Evolutionary conservation across 2,888 invertebrate genomes (phyloP), one percentile per base, ranked within the genome.

Genomic region (Lomographa bimaculata): DNA sequence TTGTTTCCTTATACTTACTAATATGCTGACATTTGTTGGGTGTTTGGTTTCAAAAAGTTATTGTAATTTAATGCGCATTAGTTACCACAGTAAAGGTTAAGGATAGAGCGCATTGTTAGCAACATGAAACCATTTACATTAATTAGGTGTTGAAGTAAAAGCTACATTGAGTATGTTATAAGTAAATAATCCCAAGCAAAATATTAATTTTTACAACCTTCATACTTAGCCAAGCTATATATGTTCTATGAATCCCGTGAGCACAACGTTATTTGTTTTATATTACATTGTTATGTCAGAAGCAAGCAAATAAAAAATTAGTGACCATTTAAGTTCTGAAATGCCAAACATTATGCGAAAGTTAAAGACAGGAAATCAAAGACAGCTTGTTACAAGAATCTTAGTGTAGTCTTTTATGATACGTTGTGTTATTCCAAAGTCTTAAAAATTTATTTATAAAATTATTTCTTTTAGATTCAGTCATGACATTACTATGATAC

Each of bases 291-390:
- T 41, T 68, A 57, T 54, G 57, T 69, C 53, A 71, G 54, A 60
- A 68, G 69, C 65, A 75, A 76, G 76, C 76, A 51, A 64, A 70
- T 41, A 44, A 47, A 35, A 38, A 43, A 50, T 48, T 52, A 50
- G 50, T 45, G 44, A 50, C 46, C 21, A 43, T 39, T 37, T 28
- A 42, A 30, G 10, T 23, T 11, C 2, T 14, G 4, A 14, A 32
- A 45, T 43, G 36, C 42, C 32, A 37, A 29, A 16, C 25, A 25
- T 14, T 28, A 30, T 16, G 33, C 33, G 18, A 14, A 40, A 40
- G 23, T 7, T 28, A 18, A 17, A 23, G 28, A 10, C 23, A 36
- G 17, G 18, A 36, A 12, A 5, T 10, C n/a, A 18, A 17, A 24
- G 18, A 28, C 16, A 19, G 12, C 26, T 29, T 40, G 7, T 34